Conservation (phyloP, 2,113 vertebrate genomes). For the Malurus alboscapulatus region DNA sequence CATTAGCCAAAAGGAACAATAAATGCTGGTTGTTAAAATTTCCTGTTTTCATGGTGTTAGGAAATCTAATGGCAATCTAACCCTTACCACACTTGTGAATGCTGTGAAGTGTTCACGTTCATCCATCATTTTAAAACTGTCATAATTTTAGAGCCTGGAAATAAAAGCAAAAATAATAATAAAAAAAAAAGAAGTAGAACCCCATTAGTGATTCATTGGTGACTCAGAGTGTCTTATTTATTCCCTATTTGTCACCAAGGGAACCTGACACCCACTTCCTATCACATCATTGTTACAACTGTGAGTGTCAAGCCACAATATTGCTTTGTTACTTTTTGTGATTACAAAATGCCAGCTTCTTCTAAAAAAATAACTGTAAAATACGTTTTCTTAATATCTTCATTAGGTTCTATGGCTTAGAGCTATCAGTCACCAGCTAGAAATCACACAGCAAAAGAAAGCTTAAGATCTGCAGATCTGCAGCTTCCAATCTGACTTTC, state of each 20-base stretch:
- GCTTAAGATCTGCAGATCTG: background rate
- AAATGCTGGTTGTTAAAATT: background rate
- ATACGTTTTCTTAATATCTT: background rate
- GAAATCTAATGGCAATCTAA: background rate
- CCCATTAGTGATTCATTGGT: constrained; percentile 69
- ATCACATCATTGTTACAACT: constrained; percentile 53
- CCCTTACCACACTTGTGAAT: background rate
- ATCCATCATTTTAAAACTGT: background rate
- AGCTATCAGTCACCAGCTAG: background rate
- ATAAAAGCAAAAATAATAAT: constrained; percentile 29
- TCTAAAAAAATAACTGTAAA: background rate
- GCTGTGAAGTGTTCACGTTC: background rate
- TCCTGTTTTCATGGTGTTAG: background rate
- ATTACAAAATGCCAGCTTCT: background rate
- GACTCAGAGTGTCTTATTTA: constrained; percentile 69
- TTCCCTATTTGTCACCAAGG: constrained; percentile 62
- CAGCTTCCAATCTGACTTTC: background rate
- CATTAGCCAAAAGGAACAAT: background rate
- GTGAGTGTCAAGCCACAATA: constrained; percentile 62
- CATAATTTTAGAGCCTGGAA: background rate
- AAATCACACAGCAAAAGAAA: background rate
- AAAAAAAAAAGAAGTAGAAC: constrained; percentile 54
- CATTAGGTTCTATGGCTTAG: background rate
- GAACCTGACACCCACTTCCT: constrained; percentile 73
- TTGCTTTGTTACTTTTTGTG: constrained; percentile 16